phyloP scores from a whole-genome alignment of 37 sponge, comb jelly and placozoan genomes.

The Hormiphora californensis region DNA sequence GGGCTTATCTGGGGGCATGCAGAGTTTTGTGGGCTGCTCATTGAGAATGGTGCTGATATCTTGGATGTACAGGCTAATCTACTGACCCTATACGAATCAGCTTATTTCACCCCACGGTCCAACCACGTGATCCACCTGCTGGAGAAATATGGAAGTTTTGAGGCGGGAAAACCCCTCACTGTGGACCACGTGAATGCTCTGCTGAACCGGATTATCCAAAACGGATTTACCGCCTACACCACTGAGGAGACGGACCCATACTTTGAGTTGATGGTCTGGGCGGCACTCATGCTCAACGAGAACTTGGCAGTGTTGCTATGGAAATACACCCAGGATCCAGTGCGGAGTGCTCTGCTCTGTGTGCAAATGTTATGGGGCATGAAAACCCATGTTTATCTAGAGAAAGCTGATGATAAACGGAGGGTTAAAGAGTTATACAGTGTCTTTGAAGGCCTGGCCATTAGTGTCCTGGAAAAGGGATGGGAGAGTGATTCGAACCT shows the following conservation, averaged over 20 bases:
- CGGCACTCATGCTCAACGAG: background rate
- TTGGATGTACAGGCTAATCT: conserved; percentile 24
- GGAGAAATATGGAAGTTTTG: conserved; percentile 4
- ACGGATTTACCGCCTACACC: background rate
- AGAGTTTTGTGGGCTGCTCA: conserved; percentile 21
- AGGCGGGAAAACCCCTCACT: background rate
- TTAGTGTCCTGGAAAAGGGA: background rate
- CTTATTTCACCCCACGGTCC: conserved; percentile 19
- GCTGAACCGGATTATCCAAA: background rate
- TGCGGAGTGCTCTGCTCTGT: background rate
- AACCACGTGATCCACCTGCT: conserved; percentile 2
- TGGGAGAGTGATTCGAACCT: background rate
- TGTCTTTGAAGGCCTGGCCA: background rate
- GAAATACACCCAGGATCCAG: conserved; percentile 4
- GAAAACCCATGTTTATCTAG: background rate
- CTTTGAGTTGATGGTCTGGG: conserved; percentile 12
- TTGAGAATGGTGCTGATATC: conserved; percentile 35
- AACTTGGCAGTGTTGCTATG: conserved; percentile 17
- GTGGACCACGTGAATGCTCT: background rate
- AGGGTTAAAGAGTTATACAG: background rate
- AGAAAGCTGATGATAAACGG: conserved; percentile 10
- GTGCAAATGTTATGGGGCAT: background rate
- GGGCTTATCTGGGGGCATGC: background rate
- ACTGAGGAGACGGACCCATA: background rate
- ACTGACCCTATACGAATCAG: conserved; percentile 11